Conservation (phyloP, 1,140 invertebrate genomes). For the Bombus huntii region DNA sequence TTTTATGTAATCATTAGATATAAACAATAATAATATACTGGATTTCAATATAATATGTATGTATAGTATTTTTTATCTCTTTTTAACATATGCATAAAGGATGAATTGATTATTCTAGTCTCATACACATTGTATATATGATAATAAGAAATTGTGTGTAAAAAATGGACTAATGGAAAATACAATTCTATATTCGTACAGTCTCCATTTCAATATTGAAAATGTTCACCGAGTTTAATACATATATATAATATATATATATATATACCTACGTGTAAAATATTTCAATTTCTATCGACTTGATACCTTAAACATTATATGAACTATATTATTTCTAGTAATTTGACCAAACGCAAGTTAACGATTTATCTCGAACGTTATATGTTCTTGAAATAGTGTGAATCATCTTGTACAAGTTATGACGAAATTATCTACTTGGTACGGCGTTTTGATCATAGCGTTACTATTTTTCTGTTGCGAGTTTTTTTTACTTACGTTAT, state of each 20-base stretch:
- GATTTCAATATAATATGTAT: neutral
- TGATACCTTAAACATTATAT: slow-evolving; percentile 57
- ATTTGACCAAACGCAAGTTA: slow-evolving; percentile 61
- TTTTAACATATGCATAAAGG: neutral
- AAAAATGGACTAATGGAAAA: slow-evolving; percentile 16
- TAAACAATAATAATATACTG: slow-evolving; percentile 23
- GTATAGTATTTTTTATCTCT: neutral
- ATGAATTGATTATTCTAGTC: neutral
- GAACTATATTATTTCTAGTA: slow-evolving; percentile 64
- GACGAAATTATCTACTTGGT: slow-evolving; percentile 15
- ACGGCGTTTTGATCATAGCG: slow-evolving; percentile 15
- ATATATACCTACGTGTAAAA: slow-evolving; percentile 61
- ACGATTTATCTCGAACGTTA: neutral
- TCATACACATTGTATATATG: neutral
- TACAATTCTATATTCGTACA: slow-evolving; percentile 57
- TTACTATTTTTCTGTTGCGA: slow-evolving; percentile 9
- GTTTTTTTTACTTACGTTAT: neutral
- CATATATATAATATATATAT: neutral
- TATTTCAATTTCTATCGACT: slow-evolving; percentile 57
- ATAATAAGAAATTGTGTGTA: neutral
- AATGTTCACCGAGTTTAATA: slow-evolving; percentile 49
- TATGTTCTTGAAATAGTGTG: neutral
- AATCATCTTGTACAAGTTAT: slow-evolving; percentile 51
- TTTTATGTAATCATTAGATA: slow-evolving; percentile 19
- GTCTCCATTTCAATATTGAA: slow-evolving; percentile 56